Evolutionary conservation across 2,888 invertebrate species (phyloP).

Genomic region (Andrena praecox): DNA sequence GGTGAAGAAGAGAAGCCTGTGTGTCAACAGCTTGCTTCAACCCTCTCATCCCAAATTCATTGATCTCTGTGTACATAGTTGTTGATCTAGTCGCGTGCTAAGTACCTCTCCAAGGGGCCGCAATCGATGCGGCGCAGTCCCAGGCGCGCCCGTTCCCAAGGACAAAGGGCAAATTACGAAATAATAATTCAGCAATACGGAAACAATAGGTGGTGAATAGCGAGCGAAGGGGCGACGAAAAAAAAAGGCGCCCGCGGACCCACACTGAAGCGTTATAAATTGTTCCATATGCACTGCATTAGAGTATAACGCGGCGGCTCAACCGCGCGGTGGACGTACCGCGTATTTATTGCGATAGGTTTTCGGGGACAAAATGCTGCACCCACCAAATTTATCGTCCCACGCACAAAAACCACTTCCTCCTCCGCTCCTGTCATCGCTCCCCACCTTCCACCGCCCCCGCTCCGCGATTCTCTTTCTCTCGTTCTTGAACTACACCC

Average conservation of each 20-base stretch:
- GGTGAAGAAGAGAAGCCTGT: background rate
- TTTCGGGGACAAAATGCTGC: conserved; percentile 80
- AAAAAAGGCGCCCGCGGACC: conserved; percentile 55
- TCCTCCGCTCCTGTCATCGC: conserved; percentile 50
- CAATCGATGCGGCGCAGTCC: conserved; percentile 12
- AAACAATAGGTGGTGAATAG: conserved; percentile 58
- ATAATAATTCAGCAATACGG: conserved; percentile 68
- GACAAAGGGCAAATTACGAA: conserved; percentile 61
- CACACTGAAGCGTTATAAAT: conserved; percentile 78
- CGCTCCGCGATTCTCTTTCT: background rate
- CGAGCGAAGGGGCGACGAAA: conserved; percentile 45
- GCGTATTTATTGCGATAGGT: conserved; percentile 84
- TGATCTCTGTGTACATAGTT: too few species aligned
- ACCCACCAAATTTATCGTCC: conserved; percentile 80
- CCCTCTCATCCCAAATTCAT: background rate
- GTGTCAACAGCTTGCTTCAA: background rate
- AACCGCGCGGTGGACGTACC: conserved; percentile 74
- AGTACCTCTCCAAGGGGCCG: background rate
- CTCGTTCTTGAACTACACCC: background rate
- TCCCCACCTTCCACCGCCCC: conserved; percentile 5
- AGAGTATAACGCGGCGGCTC: conserved; percentile 77
- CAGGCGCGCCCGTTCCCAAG: conserved; percentile 22
- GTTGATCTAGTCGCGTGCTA: background rate
- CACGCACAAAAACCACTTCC: conserved; percentile 73
- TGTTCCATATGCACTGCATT: conserved; percentile 83